phyloP scores from a whole-genome alignment of 1,140 invertebrate species.

The Galleria mellonella region DNA sequence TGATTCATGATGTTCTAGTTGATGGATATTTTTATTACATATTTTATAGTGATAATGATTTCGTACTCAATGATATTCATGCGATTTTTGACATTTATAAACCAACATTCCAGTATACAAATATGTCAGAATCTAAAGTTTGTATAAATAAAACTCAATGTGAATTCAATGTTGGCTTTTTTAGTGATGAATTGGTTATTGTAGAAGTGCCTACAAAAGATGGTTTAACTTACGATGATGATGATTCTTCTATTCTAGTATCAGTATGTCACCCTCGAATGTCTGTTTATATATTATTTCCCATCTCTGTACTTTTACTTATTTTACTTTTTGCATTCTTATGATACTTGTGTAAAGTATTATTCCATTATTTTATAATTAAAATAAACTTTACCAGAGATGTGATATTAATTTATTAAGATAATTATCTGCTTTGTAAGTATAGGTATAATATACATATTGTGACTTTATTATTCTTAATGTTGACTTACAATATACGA shows the following conservation, averaged over 20 bases:
- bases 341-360: slow-evolving; percentile 64
- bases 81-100: slow-evolving; percentile 89
- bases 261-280: slow-evolving; percentile 86
- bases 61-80: slow-evolving; percentile 85
- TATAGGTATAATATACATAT: slow-evolving; percentile 1
- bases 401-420: slow-evolving; percentile 65
- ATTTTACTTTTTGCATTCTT: slow-evolving; percentile 86
- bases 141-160: slow-evolving; percentile 87
- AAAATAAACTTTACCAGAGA: slow-evolving; percentile 55
- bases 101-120: slow-evolving; percentile 85
- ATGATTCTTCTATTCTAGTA: slow-evolving; percentile 80
- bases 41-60: slow-evolving; percentile 90
- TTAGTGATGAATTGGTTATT: slow-evolving; percentile 84
- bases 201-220: slow-evolving; percentile 87
- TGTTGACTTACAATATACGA: too few species aligned
- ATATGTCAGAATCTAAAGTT: slow-evolving; percentile 78
- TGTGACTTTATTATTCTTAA: too few species aligned
- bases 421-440: background rate
- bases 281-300: slow-evolving; percentile 85
- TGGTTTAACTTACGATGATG: slow-evolving; percentile 83
- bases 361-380: slow-evolving; percentile 43
- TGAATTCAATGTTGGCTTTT: slow-evolving; percentile 79
- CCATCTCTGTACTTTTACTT: slow-evolving; percentile 82
- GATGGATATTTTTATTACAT: slow-evolving; percentile 92
- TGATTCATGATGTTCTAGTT: slow-evolving; percentile 80